Evolutionary conservation across 2,113 vertebrate species (phyloP), one percentile per base, ranked within the genome.

Genomic region (Megaceryle torquata): DNA sequence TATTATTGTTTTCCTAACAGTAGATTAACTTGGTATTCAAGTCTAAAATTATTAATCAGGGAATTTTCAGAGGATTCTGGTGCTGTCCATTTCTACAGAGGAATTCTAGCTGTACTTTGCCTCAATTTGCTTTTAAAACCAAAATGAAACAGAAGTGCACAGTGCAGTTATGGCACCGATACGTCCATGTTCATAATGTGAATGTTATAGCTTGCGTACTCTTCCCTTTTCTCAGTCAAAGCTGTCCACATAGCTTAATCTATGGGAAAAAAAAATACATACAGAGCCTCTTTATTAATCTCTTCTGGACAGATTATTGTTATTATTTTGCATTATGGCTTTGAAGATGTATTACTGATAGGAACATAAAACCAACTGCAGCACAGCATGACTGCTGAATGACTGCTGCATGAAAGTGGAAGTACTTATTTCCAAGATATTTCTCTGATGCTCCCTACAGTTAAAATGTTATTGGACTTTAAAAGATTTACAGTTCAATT

Each of bases 311-410:
- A 96, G 89, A 97, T 96, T 95, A 92, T 94, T 87, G 78, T 89
- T 94, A 97, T 97, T 96, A 92, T 90, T 97, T 96, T 95, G 80
- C 95, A 95, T 96, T 93, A 95, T 86, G 81, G 93, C 22, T 84
- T 67, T 89, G 59, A 95, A 89, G 94, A 92, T 91, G 95, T 82
- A 97, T 95, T 90, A 95, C 77, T 86, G 76, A 86, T 75, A 68
- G 68, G 82, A 93, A 86, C 81, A 86, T 61, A 94, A 91, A 96
- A 82, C 75, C 85, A 95, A 96, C 67, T 68, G 64, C 76, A 84
- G 88, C 91, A 93, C 92, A 93, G 74, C 86, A 69, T 65, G 91
- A 88, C 44, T 85, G 78, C 68, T 77, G 83, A 97, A 93, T 24
- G 84, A 79, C 74, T 94, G 72, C 91, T 91, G 43, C 29, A 86